A percentile compares a stretch with the other conserved stretches of the same genome.
Evolutionary conservation across 2,888 invertebrate genomes (phyloP).

Genomic region (Ecdyonurus torrentis): DNA sequence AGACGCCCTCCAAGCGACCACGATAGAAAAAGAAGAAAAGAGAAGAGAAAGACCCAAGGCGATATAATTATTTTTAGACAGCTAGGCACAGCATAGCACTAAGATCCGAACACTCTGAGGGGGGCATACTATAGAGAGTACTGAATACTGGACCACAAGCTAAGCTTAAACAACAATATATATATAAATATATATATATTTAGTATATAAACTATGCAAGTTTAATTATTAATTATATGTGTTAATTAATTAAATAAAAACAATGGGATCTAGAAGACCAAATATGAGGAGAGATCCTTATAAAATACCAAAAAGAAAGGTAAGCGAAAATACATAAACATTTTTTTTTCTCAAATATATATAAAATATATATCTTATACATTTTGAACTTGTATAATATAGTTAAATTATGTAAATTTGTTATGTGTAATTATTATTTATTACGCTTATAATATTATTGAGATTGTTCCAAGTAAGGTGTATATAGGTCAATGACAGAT

Average conservation of each 20-base stretch:
- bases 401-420: too few relatives aligned
- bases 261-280: background rate
- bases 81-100: background rate
- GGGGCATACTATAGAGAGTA: background rate
- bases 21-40: background rate
- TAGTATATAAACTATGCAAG: too few relatives aligned
- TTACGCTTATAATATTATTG: too few relatives aligned
- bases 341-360: background rate
- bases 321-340: background rate
- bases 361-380: too few relatives aligned
- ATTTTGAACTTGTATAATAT: too few relatives aligned
- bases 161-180: background rate
- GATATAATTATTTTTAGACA: background rate
- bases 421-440: too few relatives aligned
- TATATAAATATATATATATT: too few relatives aligned
- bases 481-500: background rate
- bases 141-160: background rate
- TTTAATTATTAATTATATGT: too few relatives aligned
- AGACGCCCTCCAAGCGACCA: background rate
- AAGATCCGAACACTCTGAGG: background rate
- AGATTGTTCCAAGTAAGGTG: too few relatives aligned
- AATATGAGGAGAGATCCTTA: background rate
- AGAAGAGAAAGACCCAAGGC: background rate
- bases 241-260: background rate
- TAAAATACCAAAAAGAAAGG: background rate